Evolutionary conservation across 2,797 vertebrate genomes (phyloP).

Genomic region (Masticophis lateralis): DNA sequence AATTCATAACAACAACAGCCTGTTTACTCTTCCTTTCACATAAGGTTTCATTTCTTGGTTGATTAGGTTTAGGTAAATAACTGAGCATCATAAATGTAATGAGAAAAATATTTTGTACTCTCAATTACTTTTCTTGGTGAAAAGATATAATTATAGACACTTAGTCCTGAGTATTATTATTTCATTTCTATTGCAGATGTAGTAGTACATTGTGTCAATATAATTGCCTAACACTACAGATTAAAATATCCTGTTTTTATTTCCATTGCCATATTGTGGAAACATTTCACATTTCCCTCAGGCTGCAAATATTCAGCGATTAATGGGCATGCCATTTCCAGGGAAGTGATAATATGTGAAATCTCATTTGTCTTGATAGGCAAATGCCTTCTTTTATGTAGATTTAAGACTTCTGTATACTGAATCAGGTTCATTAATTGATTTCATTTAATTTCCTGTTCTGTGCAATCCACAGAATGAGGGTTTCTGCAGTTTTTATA

Average conservation of each 20-base stretch:
- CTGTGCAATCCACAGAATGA: background rate
- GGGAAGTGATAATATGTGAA: background rate
- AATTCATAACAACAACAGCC: conserved; percentile 6
- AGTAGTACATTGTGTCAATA: background rate
- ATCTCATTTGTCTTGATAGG: background rate
- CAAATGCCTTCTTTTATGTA: background rate
- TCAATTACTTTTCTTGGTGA: conserved; percentile 4
- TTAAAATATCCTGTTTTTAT: background rate
- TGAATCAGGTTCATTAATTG: background rate
- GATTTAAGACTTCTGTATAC: background rate
- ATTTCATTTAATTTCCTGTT: conserved; percentile 4
- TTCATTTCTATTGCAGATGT: conserved; percentile 11
- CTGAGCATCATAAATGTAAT: conserved; percentile 5
- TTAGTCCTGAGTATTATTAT: background rate
- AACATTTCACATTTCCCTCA: background rate
- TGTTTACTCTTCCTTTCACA: conserved; percentile 5
- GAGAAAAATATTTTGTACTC: background rate
- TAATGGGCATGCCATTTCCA: conserved; percentile 6
- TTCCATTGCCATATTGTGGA: background rate
- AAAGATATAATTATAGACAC: background rate
- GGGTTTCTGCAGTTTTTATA: background rate
- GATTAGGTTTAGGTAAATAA: conserved; percentile 11
- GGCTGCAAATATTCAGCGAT: conserved; percentile 1
- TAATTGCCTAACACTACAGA: background rate
- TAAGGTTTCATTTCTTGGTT: conserved; percentile 27